phyloP scores from a whole-genome alignment of 2,888 invertebrate genomes.

The Trissolcus japonicus region DNA sequence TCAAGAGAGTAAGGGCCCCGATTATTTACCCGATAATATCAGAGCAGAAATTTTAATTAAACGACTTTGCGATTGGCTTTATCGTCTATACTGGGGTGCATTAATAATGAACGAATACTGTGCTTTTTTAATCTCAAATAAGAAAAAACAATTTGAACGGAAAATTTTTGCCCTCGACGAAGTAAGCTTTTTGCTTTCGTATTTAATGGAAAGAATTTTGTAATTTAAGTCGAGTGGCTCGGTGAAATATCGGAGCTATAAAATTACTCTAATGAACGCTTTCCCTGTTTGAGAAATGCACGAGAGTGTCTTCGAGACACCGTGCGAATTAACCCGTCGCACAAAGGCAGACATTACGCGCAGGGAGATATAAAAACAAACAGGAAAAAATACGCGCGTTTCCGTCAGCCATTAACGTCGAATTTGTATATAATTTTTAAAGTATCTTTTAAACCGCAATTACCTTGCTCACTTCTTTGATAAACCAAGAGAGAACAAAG shows the following conservation, averaged over 20 bases:
- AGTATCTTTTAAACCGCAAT: constrained; percentile 5
- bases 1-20: not conserved
- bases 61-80: constrained; percentile 2
- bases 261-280: constrained; percentile 12
- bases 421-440: constrained; percentile 6
- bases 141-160: not conserved
- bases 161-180: too few relatives aligned
- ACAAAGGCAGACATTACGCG: constrained; percentile 1
- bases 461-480: not conserved
- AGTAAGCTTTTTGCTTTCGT: not conserved
- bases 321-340: constrained; percentile 8
- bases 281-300: constrained; percentile 14
- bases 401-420: not conserved
- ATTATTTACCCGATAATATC: constrained; percentile 13
- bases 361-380: not conserved
- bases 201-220: constrained; percentile 10
- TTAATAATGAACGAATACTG: not conserved
- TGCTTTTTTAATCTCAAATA: not conserved
- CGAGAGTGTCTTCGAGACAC: constrained; percentile 5
- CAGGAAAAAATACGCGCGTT: not conserved
- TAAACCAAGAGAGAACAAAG: not conserved
- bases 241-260: constrained; percentile 15
- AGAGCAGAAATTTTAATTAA: constrained; percentile 1
- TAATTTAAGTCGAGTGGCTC: constrained; percentile 16
- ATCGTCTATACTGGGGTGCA: not conserved